Base-by-base conservation (phyloP, 1,140 invertebrate genomes). In the Medauroidea extradentata region DNA sequence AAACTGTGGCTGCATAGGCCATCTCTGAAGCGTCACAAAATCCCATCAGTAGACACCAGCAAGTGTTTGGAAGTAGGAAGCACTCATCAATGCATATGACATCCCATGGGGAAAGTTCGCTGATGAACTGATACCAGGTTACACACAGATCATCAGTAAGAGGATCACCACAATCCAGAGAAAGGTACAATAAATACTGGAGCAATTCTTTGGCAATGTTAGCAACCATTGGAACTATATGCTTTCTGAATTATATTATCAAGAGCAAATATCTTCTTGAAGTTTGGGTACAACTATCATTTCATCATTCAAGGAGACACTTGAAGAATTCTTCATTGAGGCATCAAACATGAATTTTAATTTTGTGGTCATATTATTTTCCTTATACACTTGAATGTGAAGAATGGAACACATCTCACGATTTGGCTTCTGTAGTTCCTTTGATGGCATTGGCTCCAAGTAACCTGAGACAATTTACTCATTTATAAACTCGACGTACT, bases 11-110 rank as follows among this genome's bases (percentile, higher is more conserved):
- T 23, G 63, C 71, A 57, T 69, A 74, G 3, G 65, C 71, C 8
- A 42, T 38, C 42, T 64, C 54, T 1, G 63, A 68, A 0, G 71
- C 66, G 54, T 73, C 73, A 4, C 54, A 62, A 61, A 74, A 75
- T 2, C 64, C 71, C 49, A 70, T 69, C 1, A 74, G n/a, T 60
- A 71, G 56, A 21, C 63, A 44, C 9, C 38, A 11, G 16, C 4
- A 43, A 9, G 53, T n/a, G 42, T 63, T 59, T 25, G 25, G 41
- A 16, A 44, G 16, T 16, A 54, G 54, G 11, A 63, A 46, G 34
- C 53, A 63, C 43, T 66, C 46, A 21, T 57, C 55, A 50, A 73
- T 66, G 14, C 23, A 16, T 3, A 65, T 21, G 29, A 51, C 9
- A 2, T 62, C 56, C 9, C 68, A 41, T 46, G 13, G 3, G 24